These are phyloP conservation scores for Moxostoma hubbsi DNA, from an alignment of 2,797 vertebrate species.

Conservation along the genomic window DNA sequence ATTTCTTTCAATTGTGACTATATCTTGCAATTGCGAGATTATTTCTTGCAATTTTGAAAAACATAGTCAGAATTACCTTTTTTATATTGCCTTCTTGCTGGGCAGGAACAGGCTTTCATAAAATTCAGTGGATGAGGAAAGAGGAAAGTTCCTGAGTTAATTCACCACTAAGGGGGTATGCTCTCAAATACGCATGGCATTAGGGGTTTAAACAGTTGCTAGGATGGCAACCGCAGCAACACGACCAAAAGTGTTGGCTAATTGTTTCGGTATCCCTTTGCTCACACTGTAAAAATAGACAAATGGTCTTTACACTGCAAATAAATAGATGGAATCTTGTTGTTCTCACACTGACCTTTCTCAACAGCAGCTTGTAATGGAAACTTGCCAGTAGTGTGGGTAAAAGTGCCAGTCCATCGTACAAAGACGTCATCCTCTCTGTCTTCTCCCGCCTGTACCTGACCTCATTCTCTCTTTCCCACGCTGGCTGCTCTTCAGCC, in stretches of 20 bases:
- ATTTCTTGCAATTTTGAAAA: too few species aligned
- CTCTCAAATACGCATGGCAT: conserved; percentile 55
- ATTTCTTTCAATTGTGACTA: too few species aligned
- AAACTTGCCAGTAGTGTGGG: conserved; percentile 38
- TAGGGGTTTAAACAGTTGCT: conserved; percentile 70
- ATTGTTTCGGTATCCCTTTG: conserved; percentile 58
- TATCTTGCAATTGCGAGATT: too few species aligned
- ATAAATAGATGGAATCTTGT: conserved; percentile 32
- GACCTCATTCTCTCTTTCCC: conserved; percentile 35
- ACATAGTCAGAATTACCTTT: too few species aligned
- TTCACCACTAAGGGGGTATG: too few species aligned
- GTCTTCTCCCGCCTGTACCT: too few species aligned
- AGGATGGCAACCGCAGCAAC: conserved; percentile 72
- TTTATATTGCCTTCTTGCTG: too few species aligned
- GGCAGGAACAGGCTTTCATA: too few species aligned
- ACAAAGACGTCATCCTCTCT: too few species aligned
- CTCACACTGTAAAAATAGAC: conserved; percentile 60
- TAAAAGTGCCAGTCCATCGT: conserved; percentile 1
- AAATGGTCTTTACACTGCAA: conserved; percentile 17
- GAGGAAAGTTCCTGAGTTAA: too few species aligned
- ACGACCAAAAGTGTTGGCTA: conserved; percentile 62
- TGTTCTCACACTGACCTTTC: conserved; percentile 42
- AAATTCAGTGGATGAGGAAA: too few species aligned
- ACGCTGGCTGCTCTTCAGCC: background rate
- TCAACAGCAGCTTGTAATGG: conserved; percentile 37